Evolutionary conservation across 2,797 vertebrate genomes (phyloP), one percentile per base, ranked within the genome.

Genomic region (Momotus momota): DNA sequence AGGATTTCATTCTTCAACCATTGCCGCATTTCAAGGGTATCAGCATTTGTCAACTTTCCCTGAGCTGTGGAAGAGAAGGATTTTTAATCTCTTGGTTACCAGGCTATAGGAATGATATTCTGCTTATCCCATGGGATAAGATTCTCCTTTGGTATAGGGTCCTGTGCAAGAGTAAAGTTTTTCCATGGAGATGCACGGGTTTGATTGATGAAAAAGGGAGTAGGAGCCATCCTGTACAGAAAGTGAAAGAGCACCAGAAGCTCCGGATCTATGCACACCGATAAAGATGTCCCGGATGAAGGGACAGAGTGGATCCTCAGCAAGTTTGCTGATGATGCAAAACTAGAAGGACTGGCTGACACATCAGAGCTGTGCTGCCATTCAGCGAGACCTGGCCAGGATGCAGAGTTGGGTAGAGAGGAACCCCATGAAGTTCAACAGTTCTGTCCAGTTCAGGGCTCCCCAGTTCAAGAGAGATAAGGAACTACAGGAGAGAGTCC

Each of bases 221-320:
- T 41, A 16, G 51, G 35, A 73, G 13, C 31, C 49, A 41, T 25
- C 61, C 41, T 27, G 7, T 15, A 3, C 27, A 45, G 60, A 54
- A 29, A 27, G 7, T 8, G 40, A 48, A 46, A 43, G 45, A 11
- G 8, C 61, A 10, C 2, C 2, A 0, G 15, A 20, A 14, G 17
- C 41, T 57, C 49, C 49, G 31, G 62, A 38, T 52, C 55, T n/a
- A 5, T 1, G 13, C 16, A 9, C 22, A n/a, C 14, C 0, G 0
- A 11, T 15, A 18, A 7, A 43, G 23, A 25, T 49, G 22, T 49
- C 48, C 48, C 23, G 22, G 22, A 49, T 13, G 48, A 49, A 13
- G 48, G 22, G 22, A 49, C 48, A 25, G 22, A 49, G 23, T 49
- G 48, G 48, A 49, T 12, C 22, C 46, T 48, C 46, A 23, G 23